Evolutionary conservation across 2,888 invertebrate species (phyloP), one percentile per base, ranked within the genome.

Genomic region (Seira musarum): DNA sequence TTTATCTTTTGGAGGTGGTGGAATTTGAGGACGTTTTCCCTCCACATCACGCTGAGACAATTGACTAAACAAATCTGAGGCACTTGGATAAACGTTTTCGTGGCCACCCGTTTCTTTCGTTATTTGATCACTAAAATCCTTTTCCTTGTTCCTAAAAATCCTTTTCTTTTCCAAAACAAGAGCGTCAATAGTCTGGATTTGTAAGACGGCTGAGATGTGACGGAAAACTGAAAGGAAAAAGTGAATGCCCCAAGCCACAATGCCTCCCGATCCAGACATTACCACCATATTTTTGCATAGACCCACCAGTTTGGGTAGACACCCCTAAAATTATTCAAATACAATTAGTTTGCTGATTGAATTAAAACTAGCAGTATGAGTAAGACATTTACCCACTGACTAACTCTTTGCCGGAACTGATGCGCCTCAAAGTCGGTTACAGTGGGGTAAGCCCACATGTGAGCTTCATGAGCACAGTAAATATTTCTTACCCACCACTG

Each of bases 401-500:
- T 82, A 35, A 82, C 70, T 19, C 82, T 67, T 22, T 82, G 64
- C 5, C 79, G 35, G 10, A 82, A 76, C 30, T 68, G 75, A 22
- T 72, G 77, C 2, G 81, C 69, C 61, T 75, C 71, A 13, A 68
- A n/a, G 15, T 72, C 57, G 3, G 65, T 57, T 0, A 60, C 21
- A 5, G 71, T 69, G 13, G 77, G 77, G 22, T 81, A 68, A 10
- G 79, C 66, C 82, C 78, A 79, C 13, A 75, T 21, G 30, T 82
- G 82, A 22, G 75, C 76, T n/a, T 71, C 76, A n/a, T 69, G 61
- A 19, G 80, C 79, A 40, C 80, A 80, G 30, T 82, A 72, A 30
- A 82, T 35, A 22, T 82, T 82, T 66, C 77, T 25, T 5, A 80
- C 63, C 82, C 82, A 82, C 82, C 82, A 80, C 22, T 73, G 77